Evolutionary conservation across 2,797 vertebrate genomes (phyloP).

Genomic region (Halcyon badia): DNA sequence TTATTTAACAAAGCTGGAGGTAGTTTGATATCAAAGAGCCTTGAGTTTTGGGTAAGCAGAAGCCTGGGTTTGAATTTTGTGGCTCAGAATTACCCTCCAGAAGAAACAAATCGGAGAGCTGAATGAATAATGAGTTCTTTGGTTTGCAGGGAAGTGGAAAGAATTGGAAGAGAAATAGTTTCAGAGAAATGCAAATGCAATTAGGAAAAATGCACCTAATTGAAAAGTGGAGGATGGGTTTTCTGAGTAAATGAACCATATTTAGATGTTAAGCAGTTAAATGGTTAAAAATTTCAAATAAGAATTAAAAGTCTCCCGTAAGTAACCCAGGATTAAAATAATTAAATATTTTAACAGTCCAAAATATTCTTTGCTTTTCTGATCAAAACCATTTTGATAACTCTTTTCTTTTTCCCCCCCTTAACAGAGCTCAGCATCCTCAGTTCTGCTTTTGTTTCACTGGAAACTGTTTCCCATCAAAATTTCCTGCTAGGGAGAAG

Average conservation of each 20-base stretch:
- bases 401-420: background rate
- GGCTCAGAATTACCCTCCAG: background rate
- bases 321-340: background rate
- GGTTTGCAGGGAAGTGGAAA: conserved; percentile 25
- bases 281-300: background rate
- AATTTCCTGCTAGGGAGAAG: background rate
- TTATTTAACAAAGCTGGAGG: conserved; percentile 60
- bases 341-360: background rate
- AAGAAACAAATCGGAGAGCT: background rate
- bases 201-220: background rate
- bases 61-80: background rate
- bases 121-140: conserved; percentile 27
- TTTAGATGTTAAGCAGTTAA: background rate
- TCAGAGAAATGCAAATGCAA: conserved; percentile 1
- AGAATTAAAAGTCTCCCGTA: background rate
- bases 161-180: background rate
- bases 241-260: background rate
- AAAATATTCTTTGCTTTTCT: background rate
- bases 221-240: background rate
- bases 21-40: conserved; percentile 41
- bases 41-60: conserved; percentile 21
- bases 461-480: background rate
- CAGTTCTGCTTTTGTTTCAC: background rate
- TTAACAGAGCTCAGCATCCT: background rate
- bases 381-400: background rate